A percentile compares a stretch with the other conserved stretches of the same genome.
These are phyloP conservation scores for Smittia aterrima DNA, from an alignment of 2,888 invertebrate genomes.

Conservation along the genomic window DNA sequence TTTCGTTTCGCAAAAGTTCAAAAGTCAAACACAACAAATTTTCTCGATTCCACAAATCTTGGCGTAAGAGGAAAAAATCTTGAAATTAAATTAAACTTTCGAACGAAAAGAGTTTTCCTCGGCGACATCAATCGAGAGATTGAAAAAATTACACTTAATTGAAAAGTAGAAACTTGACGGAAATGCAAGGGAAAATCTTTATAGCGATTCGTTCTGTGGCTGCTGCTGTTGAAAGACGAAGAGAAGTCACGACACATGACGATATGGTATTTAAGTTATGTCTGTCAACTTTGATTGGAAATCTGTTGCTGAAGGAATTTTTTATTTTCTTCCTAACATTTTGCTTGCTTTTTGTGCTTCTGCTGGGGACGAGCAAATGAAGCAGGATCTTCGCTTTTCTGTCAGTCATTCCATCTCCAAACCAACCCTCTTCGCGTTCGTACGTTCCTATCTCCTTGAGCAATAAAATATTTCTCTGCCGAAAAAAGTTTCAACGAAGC, in stretches of 20 bases:
- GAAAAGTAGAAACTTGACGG: constrained; percentile 12
- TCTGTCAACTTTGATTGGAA: constrained; percentile 41
- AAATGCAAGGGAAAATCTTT: neutral
- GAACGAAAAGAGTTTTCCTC: neutral
- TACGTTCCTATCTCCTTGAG: constrained; percentile 1
- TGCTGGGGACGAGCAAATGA: neutral
- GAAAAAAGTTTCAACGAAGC: neutral
- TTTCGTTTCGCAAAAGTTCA: neutral
- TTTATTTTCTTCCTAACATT: neutral
- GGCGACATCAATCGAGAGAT: constrained; percentile 3
- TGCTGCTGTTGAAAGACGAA: neutral
- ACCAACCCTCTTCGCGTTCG: neutral
- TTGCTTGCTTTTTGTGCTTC: neutral
- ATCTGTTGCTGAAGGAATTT: constrained; percentile 39
- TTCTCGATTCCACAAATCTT: constrained; percentile 23
- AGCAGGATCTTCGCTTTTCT: neutral
- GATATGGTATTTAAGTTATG: constrained; percentile 37
- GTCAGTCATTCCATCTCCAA: neutral
- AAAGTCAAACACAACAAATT: constrained; percentile 39
- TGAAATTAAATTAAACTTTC: constrained; percentile 31
- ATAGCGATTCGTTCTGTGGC: neutral
- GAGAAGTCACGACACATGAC: neutral
- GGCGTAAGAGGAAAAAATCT: neutral
- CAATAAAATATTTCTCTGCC: constrained; percentile 16
- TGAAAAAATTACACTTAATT: constrained; percentile 30